phyloP scores from a whole-genome alignment of 2,888 invertebrate genomes.

The Synergus itoensis region DNA sequence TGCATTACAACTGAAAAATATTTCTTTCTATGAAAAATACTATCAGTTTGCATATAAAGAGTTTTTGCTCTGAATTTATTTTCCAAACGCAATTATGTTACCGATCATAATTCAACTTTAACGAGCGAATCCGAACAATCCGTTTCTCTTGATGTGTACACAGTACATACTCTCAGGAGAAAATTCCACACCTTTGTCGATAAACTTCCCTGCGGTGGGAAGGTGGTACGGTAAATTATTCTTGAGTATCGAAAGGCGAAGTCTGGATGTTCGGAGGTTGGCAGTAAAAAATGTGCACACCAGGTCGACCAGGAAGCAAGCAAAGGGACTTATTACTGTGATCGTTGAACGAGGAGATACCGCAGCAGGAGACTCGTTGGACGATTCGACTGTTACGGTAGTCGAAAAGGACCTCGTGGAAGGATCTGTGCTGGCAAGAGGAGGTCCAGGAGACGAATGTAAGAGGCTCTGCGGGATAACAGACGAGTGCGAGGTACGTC shows the following conservation, averaged over 20 bases:
- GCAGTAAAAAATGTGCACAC: slow-evolving; percentile 29
- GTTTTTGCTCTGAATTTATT: not conserved
- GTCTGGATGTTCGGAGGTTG: slow-evolving; percentile 25
- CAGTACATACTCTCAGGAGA: not conserved
- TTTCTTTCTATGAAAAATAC: not conserved
- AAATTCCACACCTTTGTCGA: slow-evolving; percentile 3
- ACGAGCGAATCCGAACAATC: not conserved
- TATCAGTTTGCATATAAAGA: not conserved
- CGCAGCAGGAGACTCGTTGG: slow-evolving; percentile 40
- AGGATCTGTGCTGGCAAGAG: not conserved
- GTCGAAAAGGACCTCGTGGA: slow-evolving; percentile 31
- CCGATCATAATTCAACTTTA: slow-evolving; percentile 9
- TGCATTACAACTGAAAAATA: not conserved
- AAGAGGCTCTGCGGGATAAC: slow-evolving; percentile 43
- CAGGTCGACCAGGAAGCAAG: slow-evolving; percentile 41
- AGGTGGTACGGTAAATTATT: slow-evolving; percentile 15
- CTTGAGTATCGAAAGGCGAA: not conserved
- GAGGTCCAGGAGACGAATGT: slow-evolving; percentile 40
- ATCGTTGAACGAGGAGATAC: slow-evolving; percentile 33
- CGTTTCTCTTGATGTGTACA: not conserved
- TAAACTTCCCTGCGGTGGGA: slow-evolving; percentile 4
- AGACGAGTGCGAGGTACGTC: slow-evolving; percentile 34
- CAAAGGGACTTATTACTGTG: slow-evolving; percentile 37
- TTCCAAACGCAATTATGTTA: not conserved
- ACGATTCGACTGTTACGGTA: slow-evolving; percentile 41